Evolutionary conservation across 2,888 invertebrate species (phyloP).

Genomic region (Lithophane ornitopus): DNA sequence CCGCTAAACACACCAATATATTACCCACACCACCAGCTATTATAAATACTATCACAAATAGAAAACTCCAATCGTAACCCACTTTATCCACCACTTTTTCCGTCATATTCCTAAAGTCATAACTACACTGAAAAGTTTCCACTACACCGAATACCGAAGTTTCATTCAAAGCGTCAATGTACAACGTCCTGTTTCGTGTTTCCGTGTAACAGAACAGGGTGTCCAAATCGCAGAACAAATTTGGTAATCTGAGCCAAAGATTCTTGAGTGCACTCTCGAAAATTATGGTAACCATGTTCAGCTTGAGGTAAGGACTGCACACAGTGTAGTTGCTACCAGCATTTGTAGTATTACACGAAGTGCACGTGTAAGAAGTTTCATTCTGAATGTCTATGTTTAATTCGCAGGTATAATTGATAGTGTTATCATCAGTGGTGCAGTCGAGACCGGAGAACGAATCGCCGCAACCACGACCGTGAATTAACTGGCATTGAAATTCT

Average conservation of each 20-base stretch:
- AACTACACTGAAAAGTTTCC: constrained; percentile 84
- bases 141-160: constrained; percentile 69
- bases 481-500: constrained; percentile 82
- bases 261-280: constrained; percentile 86
- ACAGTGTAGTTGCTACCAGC: constrained; percentile 78
- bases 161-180: constrained; percentile 75
- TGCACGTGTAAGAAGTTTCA: constrained; percentile 86
- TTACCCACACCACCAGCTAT: constrained; percentile 97
- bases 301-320: constrained; percentile 84
- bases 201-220: constrained; percentile 80
- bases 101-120: constrained; percentile 78
- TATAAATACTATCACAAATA: constrained; percentile 96
- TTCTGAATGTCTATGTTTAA: constrained; percentile 86
- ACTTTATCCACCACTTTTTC: constrained; percentile 71
- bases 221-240: constrained; percentile 80
- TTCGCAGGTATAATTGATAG: constrained; percentile 78
- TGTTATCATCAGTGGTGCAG: constrained; percentile 71
- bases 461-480: constrained; percentile 76
- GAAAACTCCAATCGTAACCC: constrained; percentile 95
- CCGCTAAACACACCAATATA: constrained; percentile 97
- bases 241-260: constrained; percentile 84
- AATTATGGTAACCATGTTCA: constrained; percentile 81
- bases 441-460: constrained; percentile 77
- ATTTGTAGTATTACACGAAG: constrained; percentile 79
- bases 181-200: constrained; percentile 81